Conservation (phyloP, 1,140 invertebrate species). For the Tetranychus cinnabarinus region DNA sequence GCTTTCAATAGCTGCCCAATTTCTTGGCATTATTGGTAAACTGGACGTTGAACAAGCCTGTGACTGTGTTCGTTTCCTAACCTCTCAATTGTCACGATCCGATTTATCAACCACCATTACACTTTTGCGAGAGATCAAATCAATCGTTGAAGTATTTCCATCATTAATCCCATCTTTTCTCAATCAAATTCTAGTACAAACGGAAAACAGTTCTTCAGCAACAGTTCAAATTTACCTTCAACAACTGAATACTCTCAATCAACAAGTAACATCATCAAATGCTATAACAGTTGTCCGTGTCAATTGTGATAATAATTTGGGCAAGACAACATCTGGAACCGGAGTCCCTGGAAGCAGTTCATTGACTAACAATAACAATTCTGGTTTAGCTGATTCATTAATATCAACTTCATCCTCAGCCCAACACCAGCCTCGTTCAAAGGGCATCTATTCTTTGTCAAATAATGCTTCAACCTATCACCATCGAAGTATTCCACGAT, state of each 20-base stretch:
- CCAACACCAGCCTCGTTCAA: not conserved
- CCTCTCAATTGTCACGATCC: constrained; percentile 39
- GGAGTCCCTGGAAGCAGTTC: not conserved
- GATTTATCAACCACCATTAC: constrained; percentile 41
- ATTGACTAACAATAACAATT: not conserved
- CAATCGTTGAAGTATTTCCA: constrained; percentile 46
- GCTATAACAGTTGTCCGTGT: not conserved
- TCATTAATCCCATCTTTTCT: constrained; percentile 44
- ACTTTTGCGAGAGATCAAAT: constrained; percentile 45
- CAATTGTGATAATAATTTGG: constrained; percentile 1
- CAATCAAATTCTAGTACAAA: constrained; percentile 37
- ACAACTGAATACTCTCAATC: constrained; percentile 18
- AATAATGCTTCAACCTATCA: not conserved
- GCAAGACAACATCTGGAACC: not conserved
- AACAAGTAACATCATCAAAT: not conserved
- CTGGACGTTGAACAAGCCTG: constrained; percentile 35
- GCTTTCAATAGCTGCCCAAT: constrained; percentile 23
- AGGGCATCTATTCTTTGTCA: not conserved
- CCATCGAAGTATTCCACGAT: too few species aligned
- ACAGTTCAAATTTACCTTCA: constrained; percentile 24
- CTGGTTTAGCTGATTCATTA: not conserved
- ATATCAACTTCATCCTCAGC: not conserved
- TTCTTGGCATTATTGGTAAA: constrained; percentile 22
- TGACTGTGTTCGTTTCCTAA: constrained; percentile 49
- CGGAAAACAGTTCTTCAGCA: constrained; percentile 24